A percentile compares a stretch with the other conserved stretches of the same genome.
These are phyloP conservation scores for Kradibia gibbosae DNA, from an alignment of 1,140 invertebrate species.

Conservation along the genomic window DNA sequence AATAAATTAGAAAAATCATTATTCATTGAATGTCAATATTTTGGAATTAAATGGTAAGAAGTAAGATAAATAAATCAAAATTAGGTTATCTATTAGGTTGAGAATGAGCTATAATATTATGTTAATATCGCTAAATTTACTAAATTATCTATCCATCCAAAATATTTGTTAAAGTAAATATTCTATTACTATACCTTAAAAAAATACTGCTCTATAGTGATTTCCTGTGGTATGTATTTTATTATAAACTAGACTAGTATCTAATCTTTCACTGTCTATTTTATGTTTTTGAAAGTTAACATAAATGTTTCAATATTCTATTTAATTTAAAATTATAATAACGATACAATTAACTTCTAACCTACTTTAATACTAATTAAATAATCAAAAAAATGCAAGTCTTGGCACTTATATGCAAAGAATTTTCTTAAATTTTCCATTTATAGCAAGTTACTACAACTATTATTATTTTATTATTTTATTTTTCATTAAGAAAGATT, in stretches of 20 bases:
- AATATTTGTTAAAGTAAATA: neutral
- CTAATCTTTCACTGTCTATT: neutral
- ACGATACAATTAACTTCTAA: neutral
- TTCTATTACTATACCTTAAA: neutral
- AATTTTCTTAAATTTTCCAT: too few relatives aligned
- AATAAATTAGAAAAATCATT: neutral
- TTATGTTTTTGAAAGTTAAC: neutral
- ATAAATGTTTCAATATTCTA: neutral
- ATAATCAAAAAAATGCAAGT: neutral
- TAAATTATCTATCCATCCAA: neutral
- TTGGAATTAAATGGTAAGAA: neutral
- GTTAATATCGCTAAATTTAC: neutral
- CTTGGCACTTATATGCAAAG: too few relatives aligned
- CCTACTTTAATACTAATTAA: neutral
- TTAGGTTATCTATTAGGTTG: neutral
- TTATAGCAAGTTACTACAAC: too few relatives aligned
- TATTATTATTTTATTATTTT: too few relatives aligned
- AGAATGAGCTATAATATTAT: neutral
- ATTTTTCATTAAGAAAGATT: too few relatives aligned
- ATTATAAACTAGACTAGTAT: neutral
- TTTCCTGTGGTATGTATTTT: neutral
- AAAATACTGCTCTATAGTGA: neutral
- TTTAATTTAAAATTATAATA: neutral
- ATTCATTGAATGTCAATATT: neutral
- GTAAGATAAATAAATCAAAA: neutral